These are phyloP conservation scores for Psettodes erumei DNA, from an alignment of 2,113 vertebrate genomes.

Conservation along the genomic window DNA sequence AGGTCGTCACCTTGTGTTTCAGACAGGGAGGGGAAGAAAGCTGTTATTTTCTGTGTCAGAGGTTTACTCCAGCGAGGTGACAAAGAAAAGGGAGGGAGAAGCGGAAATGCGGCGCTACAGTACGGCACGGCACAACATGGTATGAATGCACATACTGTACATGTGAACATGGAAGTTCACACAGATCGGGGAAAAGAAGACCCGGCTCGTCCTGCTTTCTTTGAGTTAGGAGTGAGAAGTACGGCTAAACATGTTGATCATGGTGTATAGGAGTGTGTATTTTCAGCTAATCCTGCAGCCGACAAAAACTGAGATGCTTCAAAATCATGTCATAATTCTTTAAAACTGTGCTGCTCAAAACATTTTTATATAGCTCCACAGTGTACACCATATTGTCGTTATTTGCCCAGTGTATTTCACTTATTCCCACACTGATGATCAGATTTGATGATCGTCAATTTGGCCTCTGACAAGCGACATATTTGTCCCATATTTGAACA, in stretches of 20 bases:
- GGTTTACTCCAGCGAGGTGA: constrained; percentile 44
- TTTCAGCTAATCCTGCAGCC: background rate
- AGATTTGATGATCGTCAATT: background rate
- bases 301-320: background rate
- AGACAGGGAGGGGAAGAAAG: constrained; percentile 47
- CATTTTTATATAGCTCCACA: too few relatives aligned
- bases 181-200: background rate
- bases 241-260: background rate
- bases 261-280: background rate
- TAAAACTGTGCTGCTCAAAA: background rate
- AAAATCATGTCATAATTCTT: background rate
- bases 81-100: constrained; percentile 38
- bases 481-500: background rate
- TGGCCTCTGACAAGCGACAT: background rate
- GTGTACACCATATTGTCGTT: background rate
- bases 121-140: constrained; percentile 16
- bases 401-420: too few relatives aligned
- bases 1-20: constrained; percentile 69
- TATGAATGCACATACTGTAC: constrained; percentile 11
- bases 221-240: background rate
- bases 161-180: background rate
- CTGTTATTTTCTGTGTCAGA: constrained; percentile 59
- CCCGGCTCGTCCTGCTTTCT: background rate
- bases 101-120: too few relatives aligned
- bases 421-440: too few relatives aligned